These are phyloP conservation scores for Drosophila yakuba DNA, from an alignment of 1,140 invertebrate genomes.

Conservation along the genomic window DNA sequence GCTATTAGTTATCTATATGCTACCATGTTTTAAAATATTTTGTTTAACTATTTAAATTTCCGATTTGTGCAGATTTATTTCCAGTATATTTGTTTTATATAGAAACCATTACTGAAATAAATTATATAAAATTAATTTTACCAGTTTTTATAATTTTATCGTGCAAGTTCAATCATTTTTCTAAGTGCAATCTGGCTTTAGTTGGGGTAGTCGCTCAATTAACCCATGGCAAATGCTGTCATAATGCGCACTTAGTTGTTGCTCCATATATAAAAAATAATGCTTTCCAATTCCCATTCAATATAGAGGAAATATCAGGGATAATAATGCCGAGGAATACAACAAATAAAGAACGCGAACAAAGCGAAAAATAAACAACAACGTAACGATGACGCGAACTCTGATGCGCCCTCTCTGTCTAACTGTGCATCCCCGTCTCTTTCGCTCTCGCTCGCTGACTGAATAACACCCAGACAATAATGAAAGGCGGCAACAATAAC, in stretches of 20 bases:
- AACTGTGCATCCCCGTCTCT: conserved; percentile 11
- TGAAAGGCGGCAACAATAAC: conserved; percentile 64
- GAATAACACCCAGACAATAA: conserved; percentile 34
- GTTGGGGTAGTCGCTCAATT: conserved; percentile 58
- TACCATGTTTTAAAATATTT: too few species aligned
- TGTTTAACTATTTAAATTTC: too few species aligned
- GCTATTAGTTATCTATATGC: too few species aligned
- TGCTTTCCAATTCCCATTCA: conserved; percentile 50
- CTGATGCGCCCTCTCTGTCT: conserved; percentile 7
- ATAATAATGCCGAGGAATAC: conserved; percentile 63
- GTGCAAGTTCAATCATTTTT: background rate
- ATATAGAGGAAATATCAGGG: conserved; percentile 64
- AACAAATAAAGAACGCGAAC: conserved; percentile 58
- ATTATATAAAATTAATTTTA: background rate
- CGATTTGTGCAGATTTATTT: too few species aligned
- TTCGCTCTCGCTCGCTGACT: background rate
- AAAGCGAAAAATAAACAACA: conserved; percentile 57
- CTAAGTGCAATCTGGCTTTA: conserved; percentile 6
- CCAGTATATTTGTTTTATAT: too few species aligned
- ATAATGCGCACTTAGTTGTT: conserved; percentile 76
- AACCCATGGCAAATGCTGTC: conserved; percentile 68
- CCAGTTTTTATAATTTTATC: too few species aligned
- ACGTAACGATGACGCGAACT: conserved; percentile 50
- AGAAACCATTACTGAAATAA: background rate
- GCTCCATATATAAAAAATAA: conserved; percentile 68